Base-by-base conservation (phyloP, 2,113 vertebrate genomes). In the Aspidoscelis tigris region DNA sequence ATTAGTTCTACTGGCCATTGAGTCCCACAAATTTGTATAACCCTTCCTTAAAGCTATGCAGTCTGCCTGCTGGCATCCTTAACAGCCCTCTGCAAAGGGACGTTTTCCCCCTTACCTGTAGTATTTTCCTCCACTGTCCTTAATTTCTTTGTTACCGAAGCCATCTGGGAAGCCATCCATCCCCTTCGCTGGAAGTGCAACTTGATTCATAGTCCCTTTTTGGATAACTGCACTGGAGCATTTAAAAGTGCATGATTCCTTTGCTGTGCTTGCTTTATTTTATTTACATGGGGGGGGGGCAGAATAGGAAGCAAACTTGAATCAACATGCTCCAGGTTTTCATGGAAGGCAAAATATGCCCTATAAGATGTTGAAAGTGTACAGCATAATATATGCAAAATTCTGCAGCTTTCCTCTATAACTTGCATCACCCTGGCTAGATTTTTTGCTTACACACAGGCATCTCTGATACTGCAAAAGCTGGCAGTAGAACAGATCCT, bases 341-440 rank as follows among this genome's bases (percentile, higher is more conserved):
- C 3, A n/a, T 76, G 20, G 61, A 21, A 53, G 41, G 18, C n/a
- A 18, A 8, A n/a, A 26, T 39, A 18, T 21, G 5, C 70, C 22
- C 12, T 76, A n/a, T 11, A 14, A 74, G 22, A 22, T 2, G 24
- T 26, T 24, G 68, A 22, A 41, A 39, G 47, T 41, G 58, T 18
- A 47, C 12, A 12, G 14, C n/a, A 80, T 85, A 85, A 85, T 85
- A n/a, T 80, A 80, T 85, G 83, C 83, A 80, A 50, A 80, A 79
- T 64, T 64, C 85, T 86, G 66, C 85, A 82, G 74, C 43, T 77
- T 33, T 86, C 20, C 53, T 66, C n/a, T 65, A 77, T 72, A 82
- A 72, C 73, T 82, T 71, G 66, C 53, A n/a, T 58, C 44, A 24
- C 24, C 64, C 68, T 83, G 81, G 47, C 68, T 83, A 70, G 69